Evolutionary conservation across 2,113 vertebrate genomes (phyloP), one percentile per base, ranked within the genome.

Genomic region (Steatornis caripensis): DNA sequence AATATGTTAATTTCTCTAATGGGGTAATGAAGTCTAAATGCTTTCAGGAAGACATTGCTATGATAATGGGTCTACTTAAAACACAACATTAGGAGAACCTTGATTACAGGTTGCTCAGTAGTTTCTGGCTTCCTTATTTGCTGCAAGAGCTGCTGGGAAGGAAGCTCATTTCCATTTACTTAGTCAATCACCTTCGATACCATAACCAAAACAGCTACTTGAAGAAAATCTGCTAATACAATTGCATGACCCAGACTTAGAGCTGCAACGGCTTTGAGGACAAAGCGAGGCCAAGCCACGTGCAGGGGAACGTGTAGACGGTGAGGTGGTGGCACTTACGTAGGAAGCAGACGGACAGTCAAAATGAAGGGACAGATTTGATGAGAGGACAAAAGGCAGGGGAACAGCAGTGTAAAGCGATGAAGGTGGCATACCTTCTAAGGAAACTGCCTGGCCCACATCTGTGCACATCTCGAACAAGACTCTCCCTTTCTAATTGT

Each of bases 1-100:
- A 97, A 96, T 94, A 97, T 93, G 96, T 89, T 97, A 97, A 97
- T 97, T 97, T 97, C 95, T 96, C 91, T 96, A 98, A 98, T 92
- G 94, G 90, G 79, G 71, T 95, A 97, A 98, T 96, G 97, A 97
- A 97, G 94, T 96, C 96, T 97, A 96, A 97, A 95, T 83, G 96
- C 96, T 97, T 97, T 97, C 95, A 90, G 90, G 95, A 95, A 97
- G 97, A 96, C 96, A 91, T 23, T 45, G 86, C 90, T 95, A 95
- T 95, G 97, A 97, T 97, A 98, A 98, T 77, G 77, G 93, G 74
- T 74, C 92, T 93, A 74, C 95, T 98, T 97, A 96, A 98, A 97
- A 96, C 95, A 97, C 95, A 97, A 93, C 92, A 95, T 95, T 89
- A 97, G 87, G 89, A 95, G 94, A 98, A 93, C 74, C 84, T 96